Evolutionary conservation across 2,797 vertebrate genomes (phyloP), one percentile per base, ranked within the genome.

Genomic region (Acrocephalus scirpaceus): DNA sequence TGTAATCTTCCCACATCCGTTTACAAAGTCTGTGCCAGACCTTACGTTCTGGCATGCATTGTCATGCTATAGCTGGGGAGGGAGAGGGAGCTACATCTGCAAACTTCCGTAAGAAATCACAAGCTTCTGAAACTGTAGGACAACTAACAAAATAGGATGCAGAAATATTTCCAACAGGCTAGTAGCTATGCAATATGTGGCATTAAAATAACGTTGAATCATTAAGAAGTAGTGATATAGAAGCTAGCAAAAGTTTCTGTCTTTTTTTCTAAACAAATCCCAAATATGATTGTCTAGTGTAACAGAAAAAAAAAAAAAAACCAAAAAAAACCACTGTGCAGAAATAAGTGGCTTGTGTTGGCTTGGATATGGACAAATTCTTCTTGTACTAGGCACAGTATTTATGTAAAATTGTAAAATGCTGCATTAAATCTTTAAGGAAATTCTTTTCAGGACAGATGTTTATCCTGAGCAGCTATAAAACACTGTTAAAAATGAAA

Each of bases 151-250:
- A 85, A 57, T 67, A 79, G 62, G 62, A 81, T 79, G 38, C 82
- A 94, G 78, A 86, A 90, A 20, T 95, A 77, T 93, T 86, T 92
- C 73, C 58, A 88, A 27, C 69, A 96, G 87, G 44, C 72, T 92
- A 66, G 54, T 74, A 91, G 75, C 73, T 97, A 82, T 82, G 58
- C 64, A 78, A 56, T 77, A 58, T 66, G 16, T 86, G 65, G 29
- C 87, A 72, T 83, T 27, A 5, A 95, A 96, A 96, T 96, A 94
- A 96, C 94, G 47, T 11, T 87, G 65, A 94, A 81, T 94, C 29
- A 71, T 76, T 85, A 74, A 96, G 88, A 84, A 70, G 50, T 65
- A 83, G 65, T 69, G 86, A 86, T 92, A 80, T 73, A 88, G 77
- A 87, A 90, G 57, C 30, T 82, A 92, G 93, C 48, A 94, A 54